Conservation (phyloP, 35 echinoderm and acorn worm genomes). For the Acanthaster planci region DNA sequence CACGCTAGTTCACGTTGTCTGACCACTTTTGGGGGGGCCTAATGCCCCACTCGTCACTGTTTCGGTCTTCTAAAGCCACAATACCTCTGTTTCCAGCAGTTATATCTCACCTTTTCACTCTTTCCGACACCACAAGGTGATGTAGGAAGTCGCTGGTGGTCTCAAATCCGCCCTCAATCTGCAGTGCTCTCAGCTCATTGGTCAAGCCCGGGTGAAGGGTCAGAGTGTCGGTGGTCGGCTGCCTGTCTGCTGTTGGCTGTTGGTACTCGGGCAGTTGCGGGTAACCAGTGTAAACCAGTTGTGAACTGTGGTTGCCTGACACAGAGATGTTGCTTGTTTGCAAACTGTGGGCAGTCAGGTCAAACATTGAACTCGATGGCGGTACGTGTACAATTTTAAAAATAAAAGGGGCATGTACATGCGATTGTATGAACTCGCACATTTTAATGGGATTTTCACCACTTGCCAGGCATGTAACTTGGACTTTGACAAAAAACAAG, state of each 20-base stretch:
- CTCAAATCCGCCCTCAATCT: conserved; percentile 7
- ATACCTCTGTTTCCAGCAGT: no score
- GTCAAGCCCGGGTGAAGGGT: neutral
- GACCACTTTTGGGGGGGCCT: no score
- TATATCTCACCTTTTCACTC: conserved; percentile 16
- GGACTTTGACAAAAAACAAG: no score
- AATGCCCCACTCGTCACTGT: no score
- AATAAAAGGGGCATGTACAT: no score
- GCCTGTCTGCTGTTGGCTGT: neutral
- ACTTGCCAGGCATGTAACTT: no score
- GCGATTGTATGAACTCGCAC: no score
- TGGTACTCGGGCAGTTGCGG: neutral
- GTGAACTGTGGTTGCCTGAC: neutral
- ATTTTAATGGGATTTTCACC: no score
- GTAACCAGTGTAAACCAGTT: conserved; percentile 6
- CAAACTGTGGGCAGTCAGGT: neutral
- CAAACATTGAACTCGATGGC: neutral
- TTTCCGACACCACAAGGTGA: conserved; percentile 1
- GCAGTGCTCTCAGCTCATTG: conserved; percentile 22
- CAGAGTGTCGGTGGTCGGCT: neutral
- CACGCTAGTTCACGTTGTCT: no score
- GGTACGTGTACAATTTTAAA: no score
- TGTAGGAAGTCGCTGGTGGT: conserved; percentile 9
- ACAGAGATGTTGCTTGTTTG: neutral
- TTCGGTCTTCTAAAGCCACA: no score